A percentile compares a stretch with the other conserved stretches of the same genome.
Evolutionary conservation across 2,113 vertebrate genomes (phyloP).

Genomic region (Desmodus rotundus): DNA sequence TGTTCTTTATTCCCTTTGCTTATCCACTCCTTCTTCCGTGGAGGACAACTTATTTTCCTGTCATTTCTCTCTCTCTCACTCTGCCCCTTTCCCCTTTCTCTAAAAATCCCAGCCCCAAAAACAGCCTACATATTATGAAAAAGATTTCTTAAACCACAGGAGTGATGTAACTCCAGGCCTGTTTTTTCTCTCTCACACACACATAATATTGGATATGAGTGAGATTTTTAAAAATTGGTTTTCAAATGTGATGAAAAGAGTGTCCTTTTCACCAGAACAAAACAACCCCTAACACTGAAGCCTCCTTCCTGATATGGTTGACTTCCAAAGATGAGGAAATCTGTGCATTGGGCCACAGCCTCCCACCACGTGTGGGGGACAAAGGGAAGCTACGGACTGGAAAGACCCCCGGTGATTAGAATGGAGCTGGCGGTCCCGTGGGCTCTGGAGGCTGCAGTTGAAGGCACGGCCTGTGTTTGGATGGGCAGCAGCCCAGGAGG

Average conservation of each 20-base stretch:
- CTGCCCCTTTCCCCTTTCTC: background rate
- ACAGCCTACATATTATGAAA: slow-evolving; percentile 46
- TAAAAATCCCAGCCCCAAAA: background rate
- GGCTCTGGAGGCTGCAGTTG: background rate
- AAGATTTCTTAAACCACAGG: slow-evolving; percentile 61
- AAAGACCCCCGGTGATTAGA: background rate
- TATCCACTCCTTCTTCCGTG: background rate
- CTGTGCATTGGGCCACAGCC: background rate
- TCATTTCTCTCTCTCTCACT: background rate
- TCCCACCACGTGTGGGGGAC: background rate
- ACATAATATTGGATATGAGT: slow-evolving; percentile 65
- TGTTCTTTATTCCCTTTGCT: background rate
- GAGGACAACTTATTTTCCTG: background rate
- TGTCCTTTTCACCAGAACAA: slow-evolving; percentile 72
- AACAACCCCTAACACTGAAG: slow-evolving; percentile 52
- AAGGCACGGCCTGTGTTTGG: slow-evolving; percentile 46
- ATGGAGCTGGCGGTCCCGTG: background rate
- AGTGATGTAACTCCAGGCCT: slow-evolving; percentile 64
- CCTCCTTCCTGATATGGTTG: slow-evolving; percentile 55
- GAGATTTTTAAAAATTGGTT: slow-evolving; percentile 67
- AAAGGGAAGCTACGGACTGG: background rate
- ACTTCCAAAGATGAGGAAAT: slow-evolving; percentile 65
- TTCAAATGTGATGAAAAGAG: slow-evolving; percentile 70
- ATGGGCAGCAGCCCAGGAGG: background rate
- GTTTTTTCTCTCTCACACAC: slow-evolving; percentile 45